Conservation (phyloP, 2,797 vertebrate species). For the Muscicapa comitata region DNA sequence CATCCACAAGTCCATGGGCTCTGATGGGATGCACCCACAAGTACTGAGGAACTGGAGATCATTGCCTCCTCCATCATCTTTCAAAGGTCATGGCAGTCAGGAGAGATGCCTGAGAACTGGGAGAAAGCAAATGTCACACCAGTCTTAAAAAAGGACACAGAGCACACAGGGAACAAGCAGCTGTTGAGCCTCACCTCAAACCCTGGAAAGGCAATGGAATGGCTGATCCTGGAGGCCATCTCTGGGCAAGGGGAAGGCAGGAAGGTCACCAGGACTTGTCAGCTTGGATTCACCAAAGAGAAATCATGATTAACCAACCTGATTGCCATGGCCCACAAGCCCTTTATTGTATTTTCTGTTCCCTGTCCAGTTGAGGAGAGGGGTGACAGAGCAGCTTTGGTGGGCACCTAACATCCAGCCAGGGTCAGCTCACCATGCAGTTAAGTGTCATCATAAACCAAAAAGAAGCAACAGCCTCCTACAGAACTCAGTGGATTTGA, state of each 20-base stretch:
- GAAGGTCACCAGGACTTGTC: not conserved
- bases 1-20: not conserved
- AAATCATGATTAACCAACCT: not conserved
- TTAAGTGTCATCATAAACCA: not conserved
- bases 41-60: not conserved
- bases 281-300: not conserved
- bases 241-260: not conserved
- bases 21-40: not conserved
- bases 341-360: not conserved
- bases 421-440: not conserved
- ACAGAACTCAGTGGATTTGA: not conserved
- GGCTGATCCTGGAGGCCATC: not conserved
- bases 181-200: not conserved
- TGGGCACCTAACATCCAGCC: not conserved
- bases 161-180: not conserved
- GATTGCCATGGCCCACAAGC: not conserved
- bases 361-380: not conserved
- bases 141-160: not conserved
- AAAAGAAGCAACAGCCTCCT: not conserved
- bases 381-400: not conserved
- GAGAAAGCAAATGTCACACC: not conserved
- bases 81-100: not conserved
- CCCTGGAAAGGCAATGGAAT: rapidly evolving
- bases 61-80: rapidly evolving
- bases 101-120: not conserved